Conservation (phyloP, 2,113 vertebrate species). For the Hirundichthys speculiger region DNA sequence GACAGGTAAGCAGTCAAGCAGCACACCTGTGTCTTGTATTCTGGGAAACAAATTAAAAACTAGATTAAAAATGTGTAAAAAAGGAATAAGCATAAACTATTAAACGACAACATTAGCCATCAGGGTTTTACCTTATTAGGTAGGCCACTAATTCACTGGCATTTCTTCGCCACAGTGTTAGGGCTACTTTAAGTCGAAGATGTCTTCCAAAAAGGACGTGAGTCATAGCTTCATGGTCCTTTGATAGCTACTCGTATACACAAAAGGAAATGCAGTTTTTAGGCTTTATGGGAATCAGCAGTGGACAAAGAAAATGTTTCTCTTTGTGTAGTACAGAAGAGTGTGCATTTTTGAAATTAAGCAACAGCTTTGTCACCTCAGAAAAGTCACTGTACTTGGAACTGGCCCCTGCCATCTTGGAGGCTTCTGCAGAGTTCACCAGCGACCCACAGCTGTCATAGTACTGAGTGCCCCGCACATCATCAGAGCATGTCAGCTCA, state of each 20-base stretch:
- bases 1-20: slow-evolving; percentile 95
- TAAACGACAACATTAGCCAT: background rate
- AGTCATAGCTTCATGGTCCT: slow-evolving; percentile 95
- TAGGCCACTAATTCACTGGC: slow-evolving; percentile 96
- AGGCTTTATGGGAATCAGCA: too few relatives aligned
- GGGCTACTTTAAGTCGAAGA: slow-evolving; percentile 93
- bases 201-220: slow-evolving; percentile 96
- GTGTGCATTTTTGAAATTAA: background rate
- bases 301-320: too few relatives aligned
- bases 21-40: slow-evolving; percentile 94
- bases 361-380: slow-evolving; percentile 81
- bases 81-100: background rate
- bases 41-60: slow-evolving; percentile 68
- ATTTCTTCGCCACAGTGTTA: slow-evolving; percentile 96
- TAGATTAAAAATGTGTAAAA: background rate
- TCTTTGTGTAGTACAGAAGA: too few relatives aligned
- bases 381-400: slow-evolving; percentile 93
- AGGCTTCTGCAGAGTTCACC: slow-evolving; percentile 86
- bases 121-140: slow-evolving; percentile 86
- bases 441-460: slow-evolving; percentile 84
- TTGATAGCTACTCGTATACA: slow-evolving; percentile 85
- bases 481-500: slow-evolving; percentile 92
- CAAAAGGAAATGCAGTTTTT: background rate
- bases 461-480: slow-evolving; percentile 84
- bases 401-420: slow-evolving; percentile 81